Percentiles rank a stretch among this genome's conserved stretches.
Evolutionary conservation across 2,797 vertebrate genomes (phyloP).

Genomic region (Nyctibius grandis): DNA sequence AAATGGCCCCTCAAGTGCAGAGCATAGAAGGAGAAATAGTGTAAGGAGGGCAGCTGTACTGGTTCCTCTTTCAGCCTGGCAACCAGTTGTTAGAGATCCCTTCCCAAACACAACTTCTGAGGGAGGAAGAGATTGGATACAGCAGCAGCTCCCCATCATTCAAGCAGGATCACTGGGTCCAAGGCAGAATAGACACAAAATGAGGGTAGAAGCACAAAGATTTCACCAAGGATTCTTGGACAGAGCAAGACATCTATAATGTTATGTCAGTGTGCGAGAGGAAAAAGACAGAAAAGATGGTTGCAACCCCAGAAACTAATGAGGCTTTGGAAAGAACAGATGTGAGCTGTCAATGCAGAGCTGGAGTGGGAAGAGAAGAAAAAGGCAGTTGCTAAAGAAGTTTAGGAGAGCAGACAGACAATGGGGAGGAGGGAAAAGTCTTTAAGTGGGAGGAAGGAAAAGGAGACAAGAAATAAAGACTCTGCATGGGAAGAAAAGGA

Average conservation of each 20-base stretch:
- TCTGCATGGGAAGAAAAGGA: background rate
- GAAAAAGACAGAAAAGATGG: background rate
- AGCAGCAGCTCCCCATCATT: background rate
- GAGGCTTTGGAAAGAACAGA: background rate
- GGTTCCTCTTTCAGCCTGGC: background rate
- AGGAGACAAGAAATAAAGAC: background rate
- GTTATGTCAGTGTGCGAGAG: background rate
- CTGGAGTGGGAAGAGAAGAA: background rate
- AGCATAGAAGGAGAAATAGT: background rate
- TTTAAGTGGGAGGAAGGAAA: background rate
- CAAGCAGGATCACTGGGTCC: background rate
- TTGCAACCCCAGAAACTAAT: background rate
- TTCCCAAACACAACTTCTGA: background rate
- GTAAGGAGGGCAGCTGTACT: background rate
- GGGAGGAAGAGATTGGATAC: background rate
- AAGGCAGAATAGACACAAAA: background rate
- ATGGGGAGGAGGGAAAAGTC: background rate
- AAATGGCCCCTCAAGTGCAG: background rate
- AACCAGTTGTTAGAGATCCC: background rate
- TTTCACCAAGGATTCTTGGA: background rate
- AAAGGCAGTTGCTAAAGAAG: background rate
- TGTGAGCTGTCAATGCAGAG: background rate
- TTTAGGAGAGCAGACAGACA: background rate
- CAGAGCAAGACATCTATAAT: background rate
- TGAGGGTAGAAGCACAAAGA: background rate